Conservation (phyloP, 2,797 vertebrate genomes). For the Prionace glauca region DNA sequence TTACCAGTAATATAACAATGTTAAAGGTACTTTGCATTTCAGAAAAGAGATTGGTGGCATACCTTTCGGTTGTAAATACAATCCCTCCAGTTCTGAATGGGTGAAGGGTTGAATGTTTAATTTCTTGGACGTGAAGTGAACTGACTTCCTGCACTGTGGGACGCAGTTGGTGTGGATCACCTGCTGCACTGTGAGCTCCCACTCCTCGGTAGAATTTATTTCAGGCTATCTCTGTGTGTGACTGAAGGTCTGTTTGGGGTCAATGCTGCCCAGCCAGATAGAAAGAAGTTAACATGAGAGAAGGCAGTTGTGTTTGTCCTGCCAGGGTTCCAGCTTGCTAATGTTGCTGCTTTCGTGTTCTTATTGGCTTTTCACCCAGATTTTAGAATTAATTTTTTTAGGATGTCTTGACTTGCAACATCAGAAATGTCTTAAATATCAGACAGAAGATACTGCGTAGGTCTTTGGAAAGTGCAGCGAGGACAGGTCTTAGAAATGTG, state of each 20-base stretch:
- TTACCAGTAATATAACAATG: neutral
- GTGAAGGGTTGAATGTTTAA: neutral
- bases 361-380: neutral
- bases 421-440: neutral
- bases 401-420: neutral
- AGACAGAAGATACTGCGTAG: too few species aligned
- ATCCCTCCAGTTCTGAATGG: neutral
- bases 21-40: neutral
- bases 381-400: neutral
- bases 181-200: neutral
- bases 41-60: neutral
- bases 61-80: neutral
- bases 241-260: neutral
- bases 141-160: neutral
- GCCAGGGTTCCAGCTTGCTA: neutral
- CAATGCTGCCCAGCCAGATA: neutral
- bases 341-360: neutral
- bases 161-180: neutral
- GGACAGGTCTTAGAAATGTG: too few species aligned
- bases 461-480: too few species aligned
- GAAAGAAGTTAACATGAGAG: neutral
- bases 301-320: neutral
- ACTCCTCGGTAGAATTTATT: neutral
- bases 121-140: neutral
- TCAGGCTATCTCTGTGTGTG: neutral